Percentiles rank a stretch among this genome's conserved stretches.
Conservation (phyloP, 2,113 vertebrate species). For the Nyctereutes procyonoides region DNA sequence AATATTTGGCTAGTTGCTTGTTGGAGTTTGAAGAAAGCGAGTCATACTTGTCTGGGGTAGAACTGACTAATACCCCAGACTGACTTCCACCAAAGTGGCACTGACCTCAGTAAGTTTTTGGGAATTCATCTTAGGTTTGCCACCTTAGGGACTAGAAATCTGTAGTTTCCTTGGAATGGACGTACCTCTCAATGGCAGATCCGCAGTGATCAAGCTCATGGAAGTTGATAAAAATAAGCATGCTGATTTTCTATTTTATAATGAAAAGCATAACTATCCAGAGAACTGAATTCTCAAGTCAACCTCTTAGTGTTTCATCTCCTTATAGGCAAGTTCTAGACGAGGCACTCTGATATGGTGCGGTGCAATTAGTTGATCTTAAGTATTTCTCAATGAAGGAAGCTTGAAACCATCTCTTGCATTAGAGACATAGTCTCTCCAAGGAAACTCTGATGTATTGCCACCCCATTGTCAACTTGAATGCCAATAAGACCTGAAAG, state of each 20-base stretch:
- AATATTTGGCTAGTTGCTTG: neutral
- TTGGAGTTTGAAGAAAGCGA: neutral
- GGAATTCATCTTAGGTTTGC: neutral
- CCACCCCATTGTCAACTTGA: neutral
- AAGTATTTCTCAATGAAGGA: neutral
- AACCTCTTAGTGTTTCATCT: neutral
- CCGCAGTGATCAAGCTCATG: neutral
- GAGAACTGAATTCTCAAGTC: neutral
- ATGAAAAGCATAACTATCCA: neutral
- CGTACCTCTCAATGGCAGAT: neutral
- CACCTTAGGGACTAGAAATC: neutral
- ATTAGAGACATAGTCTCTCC: neutral
- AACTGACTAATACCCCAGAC: neutral
- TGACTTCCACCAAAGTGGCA: neutral
- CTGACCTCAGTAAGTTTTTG: neutral
- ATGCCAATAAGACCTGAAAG: neutral
- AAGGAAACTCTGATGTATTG: neutral
- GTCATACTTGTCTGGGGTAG: neutral
- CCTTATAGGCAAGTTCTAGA: neutral
- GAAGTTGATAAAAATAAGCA: neutral
- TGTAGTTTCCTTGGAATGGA: neutral
- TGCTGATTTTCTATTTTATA: neutral
- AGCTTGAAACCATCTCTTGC: neutral
- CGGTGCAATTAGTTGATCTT: neutral
- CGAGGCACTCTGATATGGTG: neutral